A percentile compares a stretch with the other conserved stretches of the same genome.
These are phyloP conservation scores for Candidula unifasciata DNA, from an alignment of 2,888 invertebrate species.

Conservation along the genomic window DNA sequence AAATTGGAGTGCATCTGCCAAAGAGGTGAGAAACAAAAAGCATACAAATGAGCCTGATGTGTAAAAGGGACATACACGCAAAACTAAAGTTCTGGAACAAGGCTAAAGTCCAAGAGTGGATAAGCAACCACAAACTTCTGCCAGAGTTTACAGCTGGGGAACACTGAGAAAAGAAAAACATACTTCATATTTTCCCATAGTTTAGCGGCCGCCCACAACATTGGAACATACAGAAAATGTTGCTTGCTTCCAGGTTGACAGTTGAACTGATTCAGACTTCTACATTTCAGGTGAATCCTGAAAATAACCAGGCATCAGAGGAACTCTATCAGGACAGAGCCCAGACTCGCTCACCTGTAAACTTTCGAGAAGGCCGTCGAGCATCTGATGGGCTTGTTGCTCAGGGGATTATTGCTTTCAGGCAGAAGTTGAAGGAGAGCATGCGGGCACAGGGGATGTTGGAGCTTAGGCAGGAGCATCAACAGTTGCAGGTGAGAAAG, in stretches of 20 bases:
- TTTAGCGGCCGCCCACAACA: no score
- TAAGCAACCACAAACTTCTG: no score
- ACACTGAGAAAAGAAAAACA: no score
- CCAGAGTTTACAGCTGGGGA: no score
- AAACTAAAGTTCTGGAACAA: no score
- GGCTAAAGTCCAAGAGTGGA: no score
- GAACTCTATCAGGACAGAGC: conserved; percentile 68
- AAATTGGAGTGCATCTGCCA: no score
- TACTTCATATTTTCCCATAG: no score
- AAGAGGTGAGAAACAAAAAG: no score
- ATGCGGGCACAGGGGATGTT: conserved; percentile 89
- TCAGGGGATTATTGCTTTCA: conserved; percentile 83
- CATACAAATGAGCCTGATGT: no score
- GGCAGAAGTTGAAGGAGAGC: conserved; percentile 87
- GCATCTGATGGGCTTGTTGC: conserved; percentile 94
- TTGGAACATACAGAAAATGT: neutral
- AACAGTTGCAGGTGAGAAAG: conserved; percentile 64
- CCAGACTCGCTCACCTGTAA: conserved; percentile 86
- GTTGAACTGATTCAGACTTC: neutral
- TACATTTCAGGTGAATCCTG: conserved; percentile 37
- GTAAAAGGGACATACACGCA: no score
- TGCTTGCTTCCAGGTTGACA: neutral
- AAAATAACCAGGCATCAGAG: conserved; percentile 47
- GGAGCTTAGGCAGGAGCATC: conserved; percentile 83
- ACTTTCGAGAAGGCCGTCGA: conserved; percentile 84